Evolutionary conservation across 2,113 vertebrate genomes (phyloP), one percentile per base, ranked within the genome.

Genomic region (Dipodomys merriami): DNA sequence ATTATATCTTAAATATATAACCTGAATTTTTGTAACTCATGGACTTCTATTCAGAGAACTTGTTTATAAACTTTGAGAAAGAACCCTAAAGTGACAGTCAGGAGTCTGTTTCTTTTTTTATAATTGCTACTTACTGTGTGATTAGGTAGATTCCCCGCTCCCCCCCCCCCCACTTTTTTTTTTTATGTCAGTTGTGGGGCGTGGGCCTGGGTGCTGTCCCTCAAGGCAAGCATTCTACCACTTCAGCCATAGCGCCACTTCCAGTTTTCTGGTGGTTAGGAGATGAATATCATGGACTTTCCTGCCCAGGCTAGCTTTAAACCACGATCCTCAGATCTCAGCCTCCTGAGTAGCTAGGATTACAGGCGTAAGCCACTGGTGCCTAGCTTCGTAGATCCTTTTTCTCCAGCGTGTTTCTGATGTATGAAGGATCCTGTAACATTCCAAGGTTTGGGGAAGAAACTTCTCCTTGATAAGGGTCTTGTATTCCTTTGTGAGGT

Each of bases 21-120:
- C 29, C 85, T 93, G 30, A 53, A 88, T 77, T 79, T 84, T 89
- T 79, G 12, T 89, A 86, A 83, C 18, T 71, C 49, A 39, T 79
- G 19, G 81, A 83, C 7, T 94, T 92, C 30, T 7, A 82, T 73
- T 85, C 80, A 74, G 81, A 93, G 27, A 44, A 82, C 49, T 53
- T 53, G 49, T 69, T 91, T 83, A 39, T 29, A 35, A 74, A 77
- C 12, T 86, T 84, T 57, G 44, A n/a, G 35, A 46, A 94, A 71
- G 49, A 85, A 79, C 27, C 7, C 12, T 86, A 57, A 73, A 92
- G 7, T 79, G 29, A 79, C 19, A 69, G 67, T 53, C 49, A 39
- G 57, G 23, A 19, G 27, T 33, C 85, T 73, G 18, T 27, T 85
- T n/a, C n/a, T n/a, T 46, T 92, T 35, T 82, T 90, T 15, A 80